Evolutionary conservation across 2,113 vertebrate species (phyloP).

Genomic region (Tachycineta bicolor): DNA sequence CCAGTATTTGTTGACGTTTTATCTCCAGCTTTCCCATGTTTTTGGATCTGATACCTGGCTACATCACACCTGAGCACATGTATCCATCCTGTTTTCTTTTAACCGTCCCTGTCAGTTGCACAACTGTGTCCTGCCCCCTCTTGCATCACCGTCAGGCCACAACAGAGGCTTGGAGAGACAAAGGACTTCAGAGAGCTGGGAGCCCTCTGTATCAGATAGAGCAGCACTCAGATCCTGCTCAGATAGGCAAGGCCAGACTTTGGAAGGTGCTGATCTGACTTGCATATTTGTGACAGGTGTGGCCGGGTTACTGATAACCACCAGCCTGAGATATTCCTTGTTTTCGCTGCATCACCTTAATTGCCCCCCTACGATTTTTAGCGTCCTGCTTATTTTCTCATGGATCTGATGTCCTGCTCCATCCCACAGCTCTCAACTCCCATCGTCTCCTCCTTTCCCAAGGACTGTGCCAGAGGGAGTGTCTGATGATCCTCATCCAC

Average conservation of each 20-base stretch:
- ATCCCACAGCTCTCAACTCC: neutral
- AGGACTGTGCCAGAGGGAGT: neutral
- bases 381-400: neutral
- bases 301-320: conserved; percentile 2
- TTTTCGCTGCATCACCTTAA: neutral
- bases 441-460: neutral
- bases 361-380: neutral
- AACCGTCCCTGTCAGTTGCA: neutral
- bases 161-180: conserved; percentile 15
- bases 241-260: conserved; percentile 18
- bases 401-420: neutral
- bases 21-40: conserved; percentile 17
- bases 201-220: neutral
- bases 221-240: conserved; percentile 6
- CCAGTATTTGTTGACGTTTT: neutral
- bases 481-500: neutral
- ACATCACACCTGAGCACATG: neutral
- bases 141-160: conserved; percentile 37
- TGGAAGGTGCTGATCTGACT: neutral
- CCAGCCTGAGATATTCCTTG: neutral
- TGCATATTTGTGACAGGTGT: conserved; percentile 28
- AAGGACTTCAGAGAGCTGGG: conserved; percentile 20
- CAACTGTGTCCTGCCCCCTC: conserved; percentile 2
- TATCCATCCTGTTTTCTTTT: conserved; percentile 7
- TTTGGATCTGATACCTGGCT: conserved; percentile 41